Evolutionary conservation across 2,113 vertebrate species (phyloP).

Genomic region (Zosterops lateralis): DNA sequence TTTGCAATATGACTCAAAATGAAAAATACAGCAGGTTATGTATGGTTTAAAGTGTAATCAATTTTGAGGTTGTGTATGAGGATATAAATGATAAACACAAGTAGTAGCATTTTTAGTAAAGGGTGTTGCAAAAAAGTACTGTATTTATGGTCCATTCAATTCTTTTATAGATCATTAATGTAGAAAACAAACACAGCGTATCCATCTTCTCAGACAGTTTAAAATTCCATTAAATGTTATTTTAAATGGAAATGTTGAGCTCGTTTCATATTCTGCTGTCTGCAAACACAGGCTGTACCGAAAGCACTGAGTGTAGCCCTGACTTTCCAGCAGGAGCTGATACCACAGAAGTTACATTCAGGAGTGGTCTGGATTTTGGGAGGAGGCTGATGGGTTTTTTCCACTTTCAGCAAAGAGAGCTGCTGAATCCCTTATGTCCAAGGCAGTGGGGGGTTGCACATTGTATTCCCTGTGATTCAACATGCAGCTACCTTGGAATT

Average conservation of each 20-base stretch:
- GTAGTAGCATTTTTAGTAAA: conserved; percentile 78
- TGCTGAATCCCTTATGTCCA: neutral
- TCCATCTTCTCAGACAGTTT: conserved; percentile 73
- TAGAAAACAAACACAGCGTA: conserved; percentile 73
- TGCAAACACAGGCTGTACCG: neutral
- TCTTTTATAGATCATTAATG: conserved; percentile 82
- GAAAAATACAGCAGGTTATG: conserved; percentile 76
- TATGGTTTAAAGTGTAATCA: conserved; percentile 80
- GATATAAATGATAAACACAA: conserved; percentile 80
- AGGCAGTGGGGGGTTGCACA: neutral
- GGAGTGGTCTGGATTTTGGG: neutral
- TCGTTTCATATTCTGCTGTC: conserved; percentile 8
- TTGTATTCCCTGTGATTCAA: neutral
- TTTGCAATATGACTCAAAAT: conserved; percentile 73
- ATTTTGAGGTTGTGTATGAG: conserved; percentile 74
- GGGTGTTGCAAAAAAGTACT: conserved; percentile 69
- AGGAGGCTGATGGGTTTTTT: neutral
- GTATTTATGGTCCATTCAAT: conserved; percentile 76
- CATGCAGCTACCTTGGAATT: fast-evolving
- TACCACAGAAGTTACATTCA: neutral
- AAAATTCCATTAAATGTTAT: conserved; percentile 76
- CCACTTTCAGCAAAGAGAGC: neutral
- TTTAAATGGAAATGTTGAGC: conserved; percentile 69
- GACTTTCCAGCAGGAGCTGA: neutral
- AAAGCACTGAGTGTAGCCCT: neutral